Base-by-base conservation (phyloP, 2,888 invertebrate species). In the Brachypalpus laphriformis region DNA sequence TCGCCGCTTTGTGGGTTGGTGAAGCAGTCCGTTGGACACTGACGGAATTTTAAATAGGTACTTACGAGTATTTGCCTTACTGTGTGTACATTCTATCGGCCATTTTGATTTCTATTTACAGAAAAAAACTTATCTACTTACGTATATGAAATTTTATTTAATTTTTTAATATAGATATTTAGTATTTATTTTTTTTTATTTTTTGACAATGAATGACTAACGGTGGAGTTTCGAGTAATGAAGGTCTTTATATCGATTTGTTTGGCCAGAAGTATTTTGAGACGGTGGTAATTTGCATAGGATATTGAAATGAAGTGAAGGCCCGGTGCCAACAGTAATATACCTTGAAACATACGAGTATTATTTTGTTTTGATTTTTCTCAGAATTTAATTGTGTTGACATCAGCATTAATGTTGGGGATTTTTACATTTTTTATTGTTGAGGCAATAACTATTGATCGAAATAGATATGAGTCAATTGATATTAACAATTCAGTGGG, bases 11-110 rank as follows among this genome's bases (percentile, higher is more conserved):
- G 75, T 85, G 80, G 85, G 85, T 85, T 85, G 85, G 81, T 85
- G 75, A 85, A 76, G 75, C 85, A 81, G 81, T 85, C 75, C 66
- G 72, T 76, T 65, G 87, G 72, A 85, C 87, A 87, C 72, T 80
- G 76, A 57, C 51, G 57, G 87, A 87, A 87, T 87, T 85, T 85
- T 87, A 87, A 87, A 56, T 72, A 87, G 87, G 72, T 68, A 61
- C 49, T 57, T 72, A 74, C 57, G 74, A 18, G 71, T 68, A 66
- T 68, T 68, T 80, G 66, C 75, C 59, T 85, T 63, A 31, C 70
- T 68, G 51, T 59, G 74, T 78, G 54, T 56, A 71, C 59, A 76
- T 81, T 85, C 75, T 81, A 76, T 85, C 81, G 85, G 85, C 85
- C 85, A 85, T 85, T 85, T 85, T 85, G 85, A 47, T 81, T 85